These are phyloP conservation scores for Ceratina australensis DNA, from an alignment of 1,140 invertebrate species.

Conservation along the genomic window DNA sequence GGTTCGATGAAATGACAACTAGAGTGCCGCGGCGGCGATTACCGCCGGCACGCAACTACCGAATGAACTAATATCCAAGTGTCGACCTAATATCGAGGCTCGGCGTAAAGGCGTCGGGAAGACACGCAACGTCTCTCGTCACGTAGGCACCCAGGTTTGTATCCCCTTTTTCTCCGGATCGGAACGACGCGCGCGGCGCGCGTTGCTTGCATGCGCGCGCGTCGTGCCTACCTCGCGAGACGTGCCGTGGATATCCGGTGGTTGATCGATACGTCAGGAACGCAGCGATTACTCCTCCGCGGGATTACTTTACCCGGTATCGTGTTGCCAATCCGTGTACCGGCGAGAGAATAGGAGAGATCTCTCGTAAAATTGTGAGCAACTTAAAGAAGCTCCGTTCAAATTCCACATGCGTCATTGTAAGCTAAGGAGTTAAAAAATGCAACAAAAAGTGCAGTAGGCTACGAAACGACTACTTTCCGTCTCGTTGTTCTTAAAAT, in stretches of 20 bases:
- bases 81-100: constrained; percentile 48
- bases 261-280: constrained; percentile 51
- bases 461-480: too few species aligned
- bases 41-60: constrained; percentile 39
- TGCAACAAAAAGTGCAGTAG: too few species aligned
- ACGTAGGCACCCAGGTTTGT: constrained; percentile 14
- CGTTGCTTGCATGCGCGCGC: constrained; percentile 29
- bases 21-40: neutral
- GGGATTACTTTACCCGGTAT: constrained; percentile 45
- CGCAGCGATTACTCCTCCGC: constrained; percentile 43
- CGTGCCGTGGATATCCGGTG: constrained; percentile 45
- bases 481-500: too few species aligned
- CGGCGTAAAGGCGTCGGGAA: constrained; percentile 29
- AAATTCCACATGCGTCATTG: neutral
- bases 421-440: too few species aligned
- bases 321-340: constrained; percentile 44
- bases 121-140: constrained; percentile 37
- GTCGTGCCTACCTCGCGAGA: constrained; percentile 12
- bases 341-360: neutral
- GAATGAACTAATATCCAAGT: constrained; percentile 51
- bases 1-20: constrained; percentile 22
- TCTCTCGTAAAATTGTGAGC: constrained; percentile 24
- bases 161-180: constrained; percentile 38
- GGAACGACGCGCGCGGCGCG: too few species aligned
- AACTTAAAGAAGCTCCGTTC: neutral